phyloP scores from a whole-genome alignment of 2,113 vertebrate genomes.

The Hiodon alosoides region DNA sequence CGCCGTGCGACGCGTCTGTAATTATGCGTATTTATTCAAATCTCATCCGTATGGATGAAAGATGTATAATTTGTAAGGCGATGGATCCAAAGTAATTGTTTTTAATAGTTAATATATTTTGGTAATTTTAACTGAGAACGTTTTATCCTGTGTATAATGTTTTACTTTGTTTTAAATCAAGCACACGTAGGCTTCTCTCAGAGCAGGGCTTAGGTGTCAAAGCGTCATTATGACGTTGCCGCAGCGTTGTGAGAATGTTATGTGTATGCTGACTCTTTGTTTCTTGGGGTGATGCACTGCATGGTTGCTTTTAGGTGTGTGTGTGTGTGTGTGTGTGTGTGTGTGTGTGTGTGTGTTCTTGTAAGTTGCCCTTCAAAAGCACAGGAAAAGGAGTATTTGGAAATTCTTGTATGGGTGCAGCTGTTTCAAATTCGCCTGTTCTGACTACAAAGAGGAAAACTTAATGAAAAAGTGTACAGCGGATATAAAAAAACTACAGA shows the following conservation, averaged over 20 bases:
- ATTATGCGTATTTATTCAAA: constrained; percentile 78
- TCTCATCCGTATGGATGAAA: constrained; percentile 73
- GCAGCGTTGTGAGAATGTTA: neutral
- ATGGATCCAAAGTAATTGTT: constrained; percentile 13
- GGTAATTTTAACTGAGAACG: constrained; percentile 1
- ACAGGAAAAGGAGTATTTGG: neutral
- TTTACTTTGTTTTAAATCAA: neutral
- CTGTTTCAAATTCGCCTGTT: too few species aligned
- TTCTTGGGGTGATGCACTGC: neutral
- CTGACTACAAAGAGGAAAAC: too few species aligned
- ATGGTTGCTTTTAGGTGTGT: constrained; percentile 16
- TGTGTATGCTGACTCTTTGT: neutral
- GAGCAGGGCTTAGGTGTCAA: neutral
- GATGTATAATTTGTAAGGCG: constrained; percentile 55
- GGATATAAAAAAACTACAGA: too few species aligned
- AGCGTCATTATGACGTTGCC: neutral
- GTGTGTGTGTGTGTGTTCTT: neutral
- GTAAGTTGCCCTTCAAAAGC: neutral
- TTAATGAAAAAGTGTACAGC: too few species aligned
- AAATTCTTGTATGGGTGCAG: neutral
- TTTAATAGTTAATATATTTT: constrained; percentile 28
- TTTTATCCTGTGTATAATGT: neutral
- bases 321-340: constrained; percentile 13
- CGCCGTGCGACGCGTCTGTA: constrained; percentile 56
- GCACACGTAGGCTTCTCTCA: neutral